A percentile compares a stretch with the other conserved stretches of the same genome.
phyloP scores from a whole-genome alignment of 2,113 vertebrate genomes.

The Caranx ignobilis region DNA sequence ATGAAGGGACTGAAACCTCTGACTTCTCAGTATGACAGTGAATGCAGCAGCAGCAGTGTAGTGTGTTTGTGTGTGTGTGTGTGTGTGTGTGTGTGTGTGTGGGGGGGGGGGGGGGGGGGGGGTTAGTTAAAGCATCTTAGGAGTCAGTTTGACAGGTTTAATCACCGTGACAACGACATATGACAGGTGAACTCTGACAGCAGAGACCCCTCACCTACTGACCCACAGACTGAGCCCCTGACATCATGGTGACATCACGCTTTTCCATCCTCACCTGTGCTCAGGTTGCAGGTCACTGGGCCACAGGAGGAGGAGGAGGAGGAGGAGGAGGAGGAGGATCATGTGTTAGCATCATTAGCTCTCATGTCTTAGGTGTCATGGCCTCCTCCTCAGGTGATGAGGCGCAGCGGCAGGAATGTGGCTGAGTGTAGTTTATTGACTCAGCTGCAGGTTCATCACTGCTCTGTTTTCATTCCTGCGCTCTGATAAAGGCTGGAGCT shows the following conservation, averaged over 20 bases:
- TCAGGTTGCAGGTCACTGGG: slow-evolving; percentile 62
- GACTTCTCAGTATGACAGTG: background rate
- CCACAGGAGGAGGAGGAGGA: background rate
- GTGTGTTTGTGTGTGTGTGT: too few relatives aligned
- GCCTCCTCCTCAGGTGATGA: slow-evolving; percentile 17
- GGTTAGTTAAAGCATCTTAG: too few relatives aligned
- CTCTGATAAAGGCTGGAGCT: too few relatives aligned
- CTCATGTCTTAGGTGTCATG: slow-evolving; percentile 35
- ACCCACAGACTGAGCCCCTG: background rate
- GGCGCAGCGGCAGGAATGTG: background rate
- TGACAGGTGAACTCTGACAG: too few relatives aligned
- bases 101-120: too few relatives aligned
- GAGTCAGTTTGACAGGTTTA: background rate
- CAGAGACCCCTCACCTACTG: slow-evolving; percentile 27
- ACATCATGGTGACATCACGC: slow-evolving; percentile 29
- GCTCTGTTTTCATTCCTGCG: background rate
- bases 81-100: too few relatives aligned
- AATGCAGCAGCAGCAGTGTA: background rate
- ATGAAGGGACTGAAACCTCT: background rate
- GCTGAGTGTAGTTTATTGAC: background rate
- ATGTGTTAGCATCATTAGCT: slow-evolving; percentile 54
- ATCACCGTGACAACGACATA: background rate
- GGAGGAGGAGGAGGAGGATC: slow-evolving; percentile 44
- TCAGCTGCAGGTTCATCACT: background rate
- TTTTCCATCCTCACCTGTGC: slow-evolving; percentile 59